Base-by-base conservation (phyloP, 2,888 invertebrate species). In the Lutraria lutraria region DNA sequence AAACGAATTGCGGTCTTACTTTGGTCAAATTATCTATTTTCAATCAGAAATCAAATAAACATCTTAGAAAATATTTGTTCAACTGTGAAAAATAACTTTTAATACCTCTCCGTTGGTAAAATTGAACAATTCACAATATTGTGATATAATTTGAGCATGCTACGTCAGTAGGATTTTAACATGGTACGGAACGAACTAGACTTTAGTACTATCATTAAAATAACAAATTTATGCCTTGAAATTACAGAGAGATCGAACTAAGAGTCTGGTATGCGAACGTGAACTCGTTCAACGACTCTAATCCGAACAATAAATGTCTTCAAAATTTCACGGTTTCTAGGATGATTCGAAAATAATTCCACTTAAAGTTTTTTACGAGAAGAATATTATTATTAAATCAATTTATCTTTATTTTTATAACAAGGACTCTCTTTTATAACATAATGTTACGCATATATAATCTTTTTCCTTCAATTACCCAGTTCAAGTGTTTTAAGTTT, bases 51-150 rank as follows among this genome's bases (percentile, higher is more conserved):
- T 76, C 31, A 76, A 76, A 76, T 34, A 76, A 31, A 25, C 31
- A 76, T 31, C 31, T 2, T 10, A 76, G 31, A 16, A 31, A 34
- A 76, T 29, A 31, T 25, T 34, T 76, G 19, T 15, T 76, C 76
- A 76, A 76, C 34, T 15, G 31, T 76, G 15, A 34, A 72, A 43
- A 76, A 76, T 34, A 6, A 15, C 19, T 34, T 76, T 76, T 31
- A 72, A 34, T 76, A 16, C 19, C 76, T 34, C 29, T 76, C 76
- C 76, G 76, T 76, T 76, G 76, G 76, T 76, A 76, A 76, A 76
- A 76, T 76, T 76, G 19, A 76, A 76, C 31, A 76, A 76, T 76
- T 76, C 76, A 76, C 34, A 34, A 34, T 31, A 16, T 34, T 25
- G 16, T 76, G 34, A 76, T 34, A 34, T 76, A 76, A 34, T 34